phyloP scores from a whole-genome alignment of 2,888 invertebrate species.

The Embidobia sp. region DNA sequence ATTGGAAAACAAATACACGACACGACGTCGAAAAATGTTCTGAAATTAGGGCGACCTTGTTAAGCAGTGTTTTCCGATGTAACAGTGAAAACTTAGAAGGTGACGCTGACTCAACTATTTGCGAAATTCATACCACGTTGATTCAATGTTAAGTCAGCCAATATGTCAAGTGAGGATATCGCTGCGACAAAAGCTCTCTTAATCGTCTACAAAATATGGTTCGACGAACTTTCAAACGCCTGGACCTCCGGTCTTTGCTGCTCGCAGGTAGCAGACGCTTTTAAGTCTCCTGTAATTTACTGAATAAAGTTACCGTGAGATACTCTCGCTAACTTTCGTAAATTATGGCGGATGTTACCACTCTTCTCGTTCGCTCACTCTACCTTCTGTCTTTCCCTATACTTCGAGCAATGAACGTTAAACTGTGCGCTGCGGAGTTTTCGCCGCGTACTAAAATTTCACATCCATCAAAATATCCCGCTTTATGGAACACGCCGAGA shows the following conservation, averaged over 20 bases:
- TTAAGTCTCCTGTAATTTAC: conserved; percentile 75
- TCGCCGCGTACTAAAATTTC: conserved; percentile 56
- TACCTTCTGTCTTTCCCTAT: conserved; percentile 62
- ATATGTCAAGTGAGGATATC: no score
- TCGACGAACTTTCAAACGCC: conserved; percentile 67
- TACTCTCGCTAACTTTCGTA: conserved; percentile 68
- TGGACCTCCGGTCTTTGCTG: conserved; percentile 63
- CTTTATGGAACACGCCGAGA: conserved; percentile 38
- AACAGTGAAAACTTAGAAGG: no score
- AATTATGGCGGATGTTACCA: conserved; percentile 67
- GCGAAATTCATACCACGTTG: no score
- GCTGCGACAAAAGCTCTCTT: conserved; percentile 52
- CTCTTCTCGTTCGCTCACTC: conserved; percentile 45
- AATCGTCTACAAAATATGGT: conserved; percentile 64
- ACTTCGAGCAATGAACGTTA: conserved; percentile 60
- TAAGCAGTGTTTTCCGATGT: no score
- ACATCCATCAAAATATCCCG: conserved; percentile 61
- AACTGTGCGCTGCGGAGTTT: conserved; percentile 55
- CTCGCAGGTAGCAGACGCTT: conserved; percentile 71
- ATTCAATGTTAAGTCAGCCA: no score
- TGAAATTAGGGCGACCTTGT: no score
- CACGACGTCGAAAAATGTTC: no score
- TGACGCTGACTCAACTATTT: no score
- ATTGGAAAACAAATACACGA: no score
- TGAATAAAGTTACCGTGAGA: conserved; percentile 73